Conservation (phyloP, 2,113 vertebrate species). For the Zosterops pallidus region DNA sequence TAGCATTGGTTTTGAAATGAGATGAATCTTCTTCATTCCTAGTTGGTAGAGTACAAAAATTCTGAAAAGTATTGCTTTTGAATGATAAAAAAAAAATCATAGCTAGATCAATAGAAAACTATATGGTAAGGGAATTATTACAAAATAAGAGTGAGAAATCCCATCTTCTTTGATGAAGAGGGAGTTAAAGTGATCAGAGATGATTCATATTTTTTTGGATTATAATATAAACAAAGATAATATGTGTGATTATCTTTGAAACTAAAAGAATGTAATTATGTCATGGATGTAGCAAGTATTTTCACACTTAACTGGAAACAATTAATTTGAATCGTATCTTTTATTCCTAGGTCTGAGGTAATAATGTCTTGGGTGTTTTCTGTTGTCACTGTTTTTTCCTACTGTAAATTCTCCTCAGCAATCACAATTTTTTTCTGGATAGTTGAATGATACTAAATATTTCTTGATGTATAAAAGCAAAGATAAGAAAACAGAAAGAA, state of each 20-base stretch:
- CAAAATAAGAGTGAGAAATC: background rate
- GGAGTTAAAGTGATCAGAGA: background rate
- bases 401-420: background rate
- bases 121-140: background rate
- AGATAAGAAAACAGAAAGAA: background rate
- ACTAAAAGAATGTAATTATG: background rate
- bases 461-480: background rate
- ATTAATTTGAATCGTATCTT: background rate
- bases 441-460: background rate
- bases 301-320: background rate
- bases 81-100: background rate
- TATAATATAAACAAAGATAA: background rate
- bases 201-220: background rate
- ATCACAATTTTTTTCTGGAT: background rate
- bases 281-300: background rate
- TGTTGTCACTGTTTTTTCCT: background rate
- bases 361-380: accelerated
- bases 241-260: background rate
- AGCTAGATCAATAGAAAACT: background rate
- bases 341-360: background rate
- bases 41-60: background rate
- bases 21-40: background rate
- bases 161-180: background rate
- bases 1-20: background rate
- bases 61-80: background rate